Conservation (phyloP, 2,113 vertebrate species). For the Pelvicachromis taeniatus region DNA sequence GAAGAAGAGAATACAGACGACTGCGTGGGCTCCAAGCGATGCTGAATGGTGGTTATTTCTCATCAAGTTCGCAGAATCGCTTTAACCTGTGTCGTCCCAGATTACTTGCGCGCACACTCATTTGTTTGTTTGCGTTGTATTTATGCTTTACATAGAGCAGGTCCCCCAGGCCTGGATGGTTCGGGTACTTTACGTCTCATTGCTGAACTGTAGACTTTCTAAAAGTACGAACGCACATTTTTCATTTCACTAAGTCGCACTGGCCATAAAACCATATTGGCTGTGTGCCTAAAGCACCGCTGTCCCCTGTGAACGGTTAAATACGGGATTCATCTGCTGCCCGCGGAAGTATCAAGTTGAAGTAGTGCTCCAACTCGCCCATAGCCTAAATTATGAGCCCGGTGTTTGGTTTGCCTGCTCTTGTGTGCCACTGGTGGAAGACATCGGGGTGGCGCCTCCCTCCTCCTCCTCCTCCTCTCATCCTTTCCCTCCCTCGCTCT, state of each 20-base stretch:
- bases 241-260: background rate
- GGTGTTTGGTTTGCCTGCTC: slow-evolving; percentile 54
- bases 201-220: background rate
- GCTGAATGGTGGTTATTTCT: background rate
- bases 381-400: slow-evolving; percentile 43
- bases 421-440: slow-evolving; percentile 40
- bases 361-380: slow-evolving; percentile 50
- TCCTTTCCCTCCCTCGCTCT: slow-evolving; percentile 4
- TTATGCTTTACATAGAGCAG: background rate
- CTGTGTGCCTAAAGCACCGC: background rate
- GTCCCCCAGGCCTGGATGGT: background rate
- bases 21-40: background rate
- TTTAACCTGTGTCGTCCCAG: background rate
- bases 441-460: slow-evolving; percentile 21
- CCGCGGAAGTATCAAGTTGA: slow-evolving; percentile 54
- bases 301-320: slow-evolving; percentile 46
- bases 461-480: background rate
- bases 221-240: background rate
- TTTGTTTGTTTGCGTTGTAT: background rate
- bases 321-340: slow-evolving; percentile 43
- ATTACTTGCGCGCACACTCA: background rate
- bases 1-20: background rate
- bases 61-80: background rate
- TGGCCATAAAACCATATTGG: background rate
- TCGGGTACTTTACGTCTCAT: background rate